Evolutionary conservation across 2,113 vertebrate genomes (phyloP).

Genomic region (Ceyx cyanopectus): DNA sequence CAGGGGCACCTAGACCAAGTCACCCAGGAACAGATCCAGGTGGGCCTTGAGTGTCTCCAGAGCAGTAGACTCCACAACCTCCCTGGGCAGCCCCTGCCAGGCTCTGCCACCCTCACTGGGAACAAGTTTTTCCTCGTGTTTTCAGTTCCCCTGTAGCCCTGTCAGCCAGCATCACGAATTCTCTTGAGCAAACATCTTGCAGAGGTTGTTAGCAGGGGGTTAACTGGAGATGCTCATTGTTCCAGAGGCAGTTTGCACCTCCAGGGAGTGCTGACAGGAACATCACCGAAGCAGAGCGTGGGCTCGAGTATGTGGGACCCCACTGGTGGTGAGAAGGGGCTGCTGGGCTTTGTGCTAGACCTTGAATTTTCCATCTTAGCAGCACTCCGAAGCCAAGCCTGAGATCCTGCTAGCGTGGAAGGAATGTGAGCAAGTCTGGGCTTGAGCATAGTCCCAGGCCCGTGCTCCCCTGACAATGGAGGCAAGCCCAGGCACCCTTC

Average conservation of each 20-base stretch:
- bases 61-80: too few relatives aligned
- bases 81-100: too few relatives aligned
- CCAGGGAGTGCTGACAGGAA: not conserved
- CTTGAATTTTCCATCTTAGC: not conserved
- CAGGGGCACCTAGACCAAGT: too few relatives aligned
- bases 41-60: too few relatives aligned
- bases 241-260: not conserved
- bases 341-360: not conserved
- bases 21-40: too few relatives aligned
- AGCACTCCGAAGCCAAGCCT: not conserved
- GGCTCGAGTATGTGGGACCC: accelerated
- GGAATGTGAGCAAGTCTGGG: conserved; percentile 50
- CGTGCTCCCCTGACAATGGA: accelerated
- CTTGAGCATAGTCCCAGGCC: not conserved
- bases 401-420: not conserved
- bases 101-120: too few relatives aligned
- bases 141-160: not conserved
- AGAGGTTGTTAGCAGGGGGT: not conserved
- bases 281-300: accelerated
- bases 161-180: not conserved
- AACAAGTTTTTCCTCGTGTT: not conserved
- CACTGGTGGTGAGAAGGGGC: not conserved
- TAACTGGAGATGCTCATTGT: not conserved
- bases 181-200: not conserved
- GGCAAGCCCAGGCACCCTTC: conserved; percentile 39